Conservation (phyloP, 2,888 invertebrate species). For the Cheilosia grossa region DNA sequence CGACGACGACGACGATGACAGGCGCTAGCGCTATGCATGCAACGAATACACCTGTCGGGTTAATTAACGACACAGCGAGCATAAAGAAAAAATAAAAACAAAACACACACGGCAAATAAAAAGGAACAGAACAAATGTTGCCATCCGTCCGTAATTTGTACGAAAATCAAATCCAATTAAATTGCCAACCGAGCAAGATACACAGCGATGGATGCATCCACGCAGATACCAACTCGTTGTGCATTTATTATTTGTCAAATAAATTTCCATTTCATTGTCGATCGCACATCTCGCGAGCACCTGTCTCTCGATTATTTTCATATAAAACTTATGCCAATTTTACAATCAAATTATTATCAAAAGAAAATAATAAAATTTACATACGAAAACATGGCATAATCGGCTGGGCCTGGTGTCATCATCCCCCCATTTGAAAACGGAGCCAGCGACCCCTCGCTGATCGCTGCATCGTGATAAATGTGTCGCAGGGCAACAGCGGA, state of each 20-base stretch:
- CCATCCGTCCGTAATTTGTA: slow-evolving; percentile 63
- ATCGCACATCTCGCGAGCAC: slow-evolving; percentile 42
- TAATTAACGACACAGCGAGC: slow-evolving; percentile 65
- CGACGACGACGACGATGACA: slow-evolving; percentile 21
- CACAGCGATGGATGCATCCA: slow-evolving; percentile 40
- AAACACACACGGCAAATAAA: neutral
- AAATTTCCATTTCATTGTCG: slow-evolving; percentile 62
- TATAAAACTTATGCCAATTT: slow-evolving; percentile 74
- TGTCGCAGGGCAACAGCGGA: slow-evolving; percentile 55
- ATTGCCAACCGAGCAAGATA: slow-evolving; percentile 49
- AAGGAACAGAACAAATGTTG: slow-evolving; percentile 15
- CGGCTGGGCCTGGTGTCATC: slow-evolving; percentile 4
- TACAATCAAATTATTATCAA: slow-evolving; percentile 74
- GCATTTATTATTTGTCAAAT: slow-evolving; percentile 75
- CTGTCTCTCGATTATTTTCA: slow-evolving; percentile 70
- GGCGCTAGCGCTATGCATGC: slow-evolving; percentile 39
- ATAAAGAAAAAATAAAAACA: slow-evolving; percentile 29
- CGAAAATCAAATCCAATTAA: slow-evolving; percentile 73
- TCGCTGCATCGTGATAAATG: slow-evolving; percentile 65
- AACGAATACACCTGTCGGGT: slow-evolving; percentile 67
- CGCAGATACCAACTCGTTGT: neutral
- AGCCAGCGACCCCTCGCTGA: slow-evolving; percentile 26
- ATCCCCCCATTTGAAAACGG: slow-evolving; percentile 10
- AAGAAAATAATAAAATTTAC: slow-evolving; percentile 64
- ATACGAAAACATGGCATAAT: slow-evolving; percentile 47